phyloP scores from a whole-genome alignment of 2,113 vertebrate genomes.

The Meriones unguiculatus region DNA sequence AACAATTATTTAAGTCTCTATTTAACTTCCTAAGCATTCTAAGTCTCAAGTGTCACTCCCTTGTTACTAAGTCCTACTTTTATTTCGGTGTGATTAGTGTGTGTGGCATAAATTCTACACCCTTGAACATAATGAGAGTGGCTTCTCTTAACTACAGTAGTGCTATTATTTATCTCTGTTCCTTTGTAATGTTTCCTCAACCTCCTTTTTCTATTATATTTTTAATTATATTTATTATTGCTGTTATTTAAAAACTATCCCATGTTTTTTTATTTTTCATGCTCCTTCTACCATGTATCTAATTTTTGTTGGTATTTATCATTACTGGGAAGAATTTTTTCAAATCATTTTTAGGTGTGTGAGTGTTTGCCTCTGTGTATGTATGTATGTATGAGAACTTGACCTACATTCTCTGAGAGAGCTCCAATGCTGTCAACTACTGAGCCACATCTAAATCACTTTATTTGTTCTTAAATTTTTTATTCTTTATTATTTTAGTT shows the following conservation, averaged over 20 bases:
- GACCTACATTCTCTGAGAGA: background rate
- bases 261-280: background rate
- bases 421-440: background rate
- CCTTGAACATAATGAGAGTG: background rate
- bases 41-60: background rate
- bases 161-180: background rate
- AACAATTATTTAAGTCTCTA: background rate
- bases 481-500: background rate
- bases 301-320: background rate
- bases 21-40: background rate
- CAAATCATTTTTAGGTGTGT: background rate
- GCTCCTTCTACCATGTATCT: background rate
- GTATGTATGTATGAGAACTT: background rate
- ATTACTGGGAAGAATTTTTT: background rate
- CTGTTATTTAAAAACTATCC: background rate
- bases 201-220: background rate
- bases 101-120: background rate
- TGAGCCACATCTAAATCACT: background rate
- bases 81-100: background rate
- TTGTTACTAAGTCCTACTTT: constrained; percentile 24
- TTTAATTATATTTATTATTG: background rate
- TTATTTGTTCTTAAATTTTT: background rate
- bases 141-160: background rate
- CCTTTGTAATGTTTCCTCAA: background rate
- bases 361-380: background rate